phyloP scores from a whole-genome alignment of 2,888 invertebrate species.

The Erebia epiphron region DNA sequence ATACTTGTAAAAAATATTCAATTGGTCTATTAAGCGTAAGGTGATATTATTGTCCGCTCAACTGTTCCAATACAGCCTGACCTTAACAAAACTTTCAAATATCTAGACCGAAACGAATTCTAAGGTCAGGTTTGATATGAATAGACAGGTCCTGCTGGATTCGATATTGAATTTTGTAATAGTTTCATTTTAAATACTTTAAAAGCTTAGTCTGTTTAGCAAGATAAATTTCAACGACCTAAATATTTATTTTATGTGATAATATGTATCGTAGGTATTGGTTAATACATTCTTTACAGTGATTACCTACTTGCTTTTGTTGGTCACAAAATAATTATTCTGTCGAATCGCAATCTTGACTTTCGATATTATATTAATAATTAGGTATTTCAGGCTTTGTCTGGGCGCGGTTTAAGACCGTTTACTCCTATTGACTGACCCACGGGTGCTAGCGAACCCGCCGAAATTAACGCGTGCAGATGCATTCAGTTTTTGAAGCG shows the following conservation, averaged over 20 bases:
- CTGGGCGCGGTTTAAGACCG: too few relatives aligned
- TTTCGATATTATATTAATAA: too few relatives aligned
- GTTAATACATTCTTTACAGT: background rate
- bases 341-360: background rate
- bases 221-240: background rate
- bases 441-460: too few relatives aligned
- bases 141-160: conserved; percentile 18
- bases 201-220: background rate
- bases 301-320: conserved; percentile 3
- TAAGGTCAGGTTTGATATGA: conserved; percentile 32
- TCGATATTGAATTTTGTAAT: conserved; percentile 13
- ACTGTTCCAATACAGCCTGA: conserved; percentile 39
- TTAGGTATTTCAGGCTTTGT: too few relatives aligned
- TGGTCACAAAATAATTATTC: conserved; percentile 6
- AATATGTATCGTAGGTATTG: background rate
- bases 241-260: background rate
- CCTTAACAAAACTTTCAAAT: conserved; percentile 49
- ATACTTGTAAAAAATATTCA: conserved; percentile 14
- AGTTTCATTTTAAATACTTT: conserved; percentile 6
- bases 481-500: too few relatives aligned
- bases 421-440: too few relatives aligned
- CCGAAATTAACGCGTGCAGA: too few relatives aligned
- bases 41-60: conserved; percentile 40
- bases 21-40: conserved; percentile 24
- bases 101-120: conserved; percentile 44